These are phyloP conservation scores for Augochlora pura DNA, from an alignment of 1,140 invertebrate species.

Conservation along the genomic window DNA sequence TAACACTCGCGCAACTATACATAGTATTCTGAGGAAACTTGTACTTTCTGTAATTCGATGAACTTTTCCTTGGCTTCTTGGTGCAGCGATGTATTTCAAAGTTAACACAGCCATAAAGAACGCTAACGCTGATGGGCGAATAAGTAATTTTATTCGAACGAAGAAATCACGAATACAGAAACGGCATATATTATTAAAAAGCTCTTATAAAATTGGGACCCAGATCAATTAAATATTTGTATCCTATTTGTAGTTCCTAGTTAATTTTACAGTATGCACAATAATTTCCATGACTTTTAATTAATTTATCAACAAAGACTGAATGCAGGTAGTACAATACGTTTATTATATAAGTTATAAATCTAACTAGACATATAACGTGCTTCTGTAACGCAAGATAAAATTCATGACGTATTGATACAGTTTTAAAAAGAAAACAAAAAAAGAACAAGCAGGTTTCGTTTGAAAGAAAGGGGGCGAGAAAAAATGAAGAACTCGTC, in stretches of 20 bases:
- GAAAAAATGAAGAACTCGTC: background rate
- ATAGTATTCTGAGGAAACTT: conserved; percentile 2
- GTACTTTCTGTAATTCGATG: conserved; percentile 30
- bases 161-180: background rate
- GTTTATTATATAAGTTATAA: conserved; percentile 49
- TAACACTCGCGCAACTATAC: conserved; percentile 11
- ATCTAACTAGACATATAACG: conserved; percentile 43
- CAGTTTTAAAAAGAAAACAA: conserved; percentile 7
- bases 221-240: conserved; percentile 49
- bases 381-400: conserved; percentile 28
- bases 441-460: background rate
- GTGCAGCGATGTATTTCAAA: conserved; percentile 15
- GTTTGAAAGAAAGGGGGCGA: background rate
- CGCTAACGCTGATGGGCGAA: conserved; percentile 30
- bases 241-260: conserved; percentile 70
- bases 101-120: conserved; percentile 33
- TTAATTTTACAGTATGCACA: conserved; percentile 60
- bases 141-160: conserved; percentile 20
- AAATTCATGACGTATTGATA: conserved; percentile 17
- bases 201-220: conserved; percentile 49
- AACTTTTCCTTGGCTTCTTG: conserved; percentile 19
- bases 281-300: conserved; percentile 63
- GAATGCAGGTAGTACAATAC: conserved; percentile 74
- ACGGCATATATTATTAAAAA: conserved; percentile 6
- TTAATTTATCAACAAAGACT: conserved; percentile 76